phyloP scores from a whole-genome alignment of 1,140 invertebrate genomes.

The Heliconius hewitsoni region DNA sequence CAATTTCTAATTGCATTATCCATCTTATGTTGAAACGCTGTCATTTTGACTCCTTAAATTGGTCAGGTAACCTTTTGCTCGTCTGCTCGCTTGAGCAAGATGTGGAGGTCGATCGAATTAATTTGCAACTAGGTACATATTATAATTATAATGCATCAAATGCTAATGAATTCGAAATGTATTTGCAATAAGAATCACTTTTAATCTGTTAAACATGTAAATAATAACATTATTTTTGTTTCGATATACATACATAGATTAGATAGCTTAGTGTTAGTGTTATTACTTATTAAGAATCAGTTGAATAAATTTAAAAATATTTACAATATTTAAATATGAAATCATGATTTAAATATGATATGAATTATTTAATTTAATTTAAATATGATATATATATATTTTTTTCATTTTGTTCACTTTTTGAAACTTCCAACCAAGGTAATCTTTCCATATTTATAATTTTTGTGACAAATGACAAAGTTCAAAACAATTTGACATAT shows the following conservation, averaged over 20 bases:
- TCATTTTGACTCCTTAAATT: conserved; percentile 48
- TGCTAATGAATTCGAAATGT: conserved; percentile 19
- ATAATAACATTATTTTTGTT: background rate
- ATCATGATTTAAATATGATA: too few species aligned
- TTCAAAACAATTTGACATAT: background rate
- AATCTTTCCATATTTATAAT: too few species aligned
- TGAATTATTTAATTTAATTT: too few species aligned
- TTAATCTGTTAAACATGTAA: background rate
- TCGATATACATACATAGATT: background rate
- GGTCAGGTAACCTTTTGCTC: conserved; percentile 60
- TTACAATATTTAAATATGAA: too few species aligned
- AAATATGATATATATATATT: too few species aligned
- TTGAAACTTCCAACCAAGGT: too few species aligned
- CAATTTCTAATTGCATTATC: conserved; percentile 9
- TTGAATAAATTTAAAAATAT: too few species aligned
- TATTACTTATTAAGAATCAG: too few species aligned
- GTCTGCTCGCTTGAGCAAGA: conserved; percentile 37
- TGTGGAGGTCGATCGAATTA: conserved; percentile 42
- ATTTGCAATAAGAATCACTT: background rate
- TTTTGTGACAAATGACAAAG: background rate
- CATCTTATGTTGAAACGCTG: conserved; percentile 44
- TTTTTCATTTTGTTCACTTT: too few species aligned
- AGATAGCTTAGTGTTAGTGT: too few species aligned
- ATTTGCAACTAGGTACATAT: conserved; percentile 31
- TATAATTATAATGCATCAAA: conserved; percentile 21